A percentile compares a stretch with the other conserved stretches of the same genome.
phyloP scores from a whole-genome alignment of 2,797 vertebrate species.

The Sebastes vulpes region DNA sequence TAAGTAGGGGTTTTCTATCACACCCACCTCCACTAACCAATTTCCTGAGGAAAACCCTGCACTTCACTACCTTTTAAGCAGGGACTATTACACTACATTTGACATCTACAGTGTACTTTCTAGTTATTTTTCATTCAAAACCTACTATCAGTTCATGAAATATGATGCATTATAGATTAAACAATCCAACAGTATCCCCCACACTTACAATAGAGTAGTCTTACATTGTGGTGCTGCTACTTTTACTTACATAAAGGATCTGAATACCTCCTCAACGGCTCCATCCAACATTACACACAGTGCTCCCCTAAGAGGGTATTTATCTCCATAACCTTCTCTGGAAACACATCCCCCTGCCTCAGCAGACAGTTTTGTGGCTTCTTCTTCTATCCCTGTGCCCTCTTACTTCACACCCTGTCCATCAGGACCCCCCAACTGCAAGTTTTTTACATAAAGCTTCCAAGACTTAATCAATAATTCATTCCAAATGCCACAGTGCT shows the following conservation, averaged over 20 bases:
- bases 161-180: neutral
- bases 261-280: neutral
- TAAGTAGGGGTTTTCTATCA: neutral
- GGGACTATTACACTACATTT: neutral
- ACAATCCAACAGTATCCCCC: neutral
- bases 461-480: constrained; percentile 86
- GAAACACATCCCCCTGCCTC: constrained; percentile 11
- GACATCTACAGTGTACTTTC: neutral
- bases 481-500: constrained; percentile 83
- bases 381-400: constrained; percentile 22
- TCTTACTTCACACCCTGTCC: constrained; percentile 61
- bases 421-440: constrained; percentile 67
- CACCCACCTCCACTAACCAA: neutral
- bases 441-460: constrained; percentile 84
- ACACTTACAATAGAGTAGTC: neutral
- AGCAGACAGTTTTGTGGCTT: constrained; percentile 38
- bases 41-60: neutral
- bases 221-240: neutral
- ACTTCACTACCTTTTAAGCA: neutral
- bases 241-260: neutral
- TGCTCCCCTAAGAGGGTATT: constrained; percentile 21
- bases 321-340: constrained; percentile 15
- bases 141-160: neutral
- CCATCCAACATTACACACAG: constrained; percentile 2
- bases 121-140: neutral